Conservation (phyloP, 2,113 vertebrate genomes). For the Heliornis fulica region DNA sequence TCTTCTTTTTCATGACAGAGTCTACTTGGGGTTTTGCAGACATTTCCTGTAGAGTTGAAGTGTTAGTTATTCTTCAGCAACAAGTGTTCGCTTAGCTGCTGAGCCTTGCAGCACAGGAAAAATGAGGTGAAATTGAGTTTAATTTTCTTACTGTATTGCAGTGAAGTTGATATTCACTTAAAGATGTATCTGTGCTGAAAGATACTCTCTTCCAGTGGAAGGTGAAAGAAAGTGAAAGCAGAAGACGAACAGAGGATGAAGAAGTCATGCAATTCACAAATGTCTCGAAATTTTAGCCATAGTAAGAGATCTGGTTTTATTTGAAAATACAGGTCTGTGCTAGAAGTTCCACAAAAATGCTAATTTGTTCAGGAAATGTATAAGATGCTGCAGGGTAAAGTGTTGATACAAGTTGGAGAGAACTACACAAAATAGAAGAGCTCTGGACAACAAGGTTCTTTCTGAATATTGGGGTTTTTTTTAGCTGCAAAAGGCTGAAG, state of each 20-base stretch:
- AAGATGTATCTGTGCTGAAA: not conserved
- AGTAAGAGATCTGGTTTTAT: not conserved
- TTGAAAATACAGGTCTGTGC: not conserved
- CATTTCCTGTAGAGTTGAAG: not conserved
- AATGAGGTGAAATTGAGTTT: not conserved
- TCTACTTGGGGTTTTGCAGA: not conserved
- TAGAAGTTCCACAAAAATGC: not conserved
- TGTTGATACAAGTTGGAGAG: not conserved
- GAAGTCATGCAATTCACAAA: not conserved
- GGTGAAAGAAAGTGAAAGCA: not conserved
- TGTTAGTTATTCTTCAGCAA: not conserved
- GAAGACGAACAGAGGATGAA: not conserved
- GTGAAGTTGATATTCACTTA: not conserved
- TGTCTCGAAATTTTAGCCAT: not conserved
- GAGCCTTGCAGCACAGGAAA: not conserved
- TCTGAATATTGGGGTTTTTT: not conserved
- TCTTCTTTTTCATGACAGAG: not conserved
- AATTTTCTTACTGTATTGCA: not conserved
- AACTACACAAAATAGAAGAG: not conserved
- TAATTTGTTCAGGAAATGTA: not conserved
- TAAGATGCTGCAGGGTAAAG: not conserved
- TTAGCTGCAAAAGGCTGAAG: not conserved
- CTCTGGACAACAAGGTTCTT: not conserved
- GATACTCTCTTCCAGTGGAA: not conserved
- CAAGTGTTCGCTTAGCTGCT: not conserved